Evolutionary conservation across 2,888 invertebrate genomes (phyloP), one percentile per base, ranked within the genome.

Genomic region (Cheilosia vulpina): DNA sequence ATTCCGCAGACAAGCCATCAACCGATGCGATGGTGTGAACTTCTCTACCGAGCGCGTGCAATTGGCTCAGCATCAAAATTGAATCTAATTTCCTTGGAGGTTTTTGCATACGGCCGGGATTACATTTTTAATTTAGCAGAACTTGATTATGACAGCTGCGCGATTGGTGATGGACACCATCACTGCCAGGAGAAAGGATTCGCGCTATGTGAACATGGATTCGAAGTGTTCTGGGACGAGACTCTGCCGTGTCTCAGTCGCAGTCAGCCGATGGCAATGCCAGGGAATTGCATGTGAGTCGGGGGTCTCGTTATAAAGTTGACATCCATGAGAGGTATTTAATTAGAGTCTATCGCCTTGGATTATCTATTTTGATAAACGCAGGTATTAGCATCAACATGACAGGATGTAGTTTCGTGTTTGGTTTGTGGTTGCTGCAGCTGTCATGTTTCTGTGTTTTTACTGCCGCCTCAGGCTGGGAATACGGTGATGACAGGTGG

Each of bases 121-220:
- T 34, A 55, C 11, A 77, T 65, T 57, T 71, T 79, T 31, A 55
- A 76, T 24, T 68, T 11, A 24, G 60, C 38, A 31, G 38, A 78
- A 78, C 78, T 78, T 63, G 78, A 78, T 69, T 83, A 58, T 72
- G 83, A 73, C 73, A 81, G 81, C 50, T 34, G 31, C 17, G 52
- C 41, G n/a, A 58, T 21, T 27, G 55, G 3, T 57, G 81, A 76
- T 65, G 53, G 65, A 82, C 65, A 57, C 19, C 5, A 34, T 27
- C 38, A 4, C 38, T 38, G 38, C 38, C 38, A 50, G 62, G 60
- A 80, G 73, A 80, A 76, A 76, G 81, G 80, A 81, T 63, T 13
- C 21, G 66, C 41, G 13, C 21, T 58, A 15, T 52, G 21, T 34
- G 34, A 11, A 34, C 34, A 31, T 11, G 27, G 27, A 27, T 27